Percentiles rank a stretch among this genome's conserved stretches.
Conservation (phyloP, 30 jellyfish, hydroid and myxozoan genomes). For the Turritopsis dohrnii region DNA sequence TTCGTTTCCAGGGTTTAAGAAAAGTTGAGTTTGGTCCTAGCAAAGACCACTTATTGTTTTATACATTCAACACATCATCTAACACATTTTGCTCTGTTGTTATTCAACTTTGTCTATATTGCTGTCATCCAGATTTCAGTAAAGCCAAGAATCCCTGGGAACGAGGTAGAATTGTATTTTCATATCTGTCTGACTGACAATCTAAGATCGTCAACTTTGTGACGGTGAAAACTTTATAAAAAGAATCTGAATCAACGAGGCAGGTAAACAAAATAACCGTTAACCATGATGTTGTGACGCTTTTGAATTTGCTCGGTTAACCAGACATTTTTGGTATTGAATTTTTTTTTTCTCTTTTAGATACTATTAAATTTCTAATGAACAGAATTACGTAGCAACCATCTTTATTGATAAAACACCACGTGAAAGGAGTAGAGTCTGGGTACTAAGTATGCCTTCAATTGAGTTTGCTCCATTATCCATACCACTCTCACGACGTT, state of each 20-base stretch:
- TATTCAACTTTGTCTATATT: too few species aligned
- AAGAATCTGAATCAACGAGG: background rate
- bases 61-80: too few species aligned
- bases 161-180: background rate
- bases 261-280: background rate
- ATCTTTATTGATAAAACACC: background rate
- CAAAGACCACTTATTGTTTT: too few species aligned
- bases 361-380: background rate
- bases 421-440: background rate
- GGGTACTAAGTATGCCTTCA: background rate
- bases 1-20: too few species aligned
- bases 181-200: background rate
- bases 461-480: conserved; percentile 24
- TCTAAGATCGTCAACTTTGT: background rate
- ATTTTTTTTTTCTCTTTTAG: background rate
- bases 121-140: background rate
- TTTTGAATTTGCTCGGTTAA: too few species aligned
- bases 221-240: background rate
- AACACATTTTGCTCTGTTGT: too few species aligned
- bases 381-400: background rate
- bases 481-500: conserved; percentile 20
- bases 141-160: too few species aligned
- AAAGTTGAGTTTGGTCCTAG: too few species aligned
- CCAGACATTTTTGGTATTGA: background rate
- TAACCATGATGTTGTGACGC: background rate